phyloP scores from a whole-genome alignment of 2,888 invertebrate genomes.

The Drosophila leonis region DNA sequence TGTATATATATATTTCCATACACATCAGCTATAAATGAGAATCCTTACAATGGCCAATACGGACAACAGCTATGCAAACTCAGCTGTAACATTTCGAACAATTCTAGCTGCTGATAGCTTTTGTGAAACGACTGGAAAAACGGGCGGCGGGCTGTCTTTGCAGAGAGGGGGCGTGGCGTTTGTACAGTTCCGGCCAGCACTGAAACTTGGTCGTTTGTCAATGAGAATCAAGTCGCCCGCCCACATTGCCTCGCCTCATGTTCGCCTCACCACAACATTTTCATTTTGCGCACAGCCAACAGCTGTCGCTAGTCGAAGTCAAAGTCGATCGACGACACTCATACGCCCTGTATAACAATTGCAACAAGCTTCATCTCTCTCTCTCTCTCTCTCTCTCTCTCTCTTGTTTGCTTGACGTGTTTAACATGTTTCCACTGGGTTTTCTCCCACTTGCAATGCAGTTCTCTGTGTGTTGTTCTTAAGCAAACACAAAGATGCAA shows the following conservation, averaged over 20 bases:
- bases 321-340: conserved; percentile 62
- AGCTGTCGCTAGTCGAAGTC: conserved; percentile 48
- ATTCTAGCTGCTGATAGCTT: conserved; percentile 8
- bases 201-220: conserved; percentile 41
- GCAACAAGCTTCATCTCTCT: too few species aligned
- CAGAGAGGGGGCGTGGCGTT: background rate
- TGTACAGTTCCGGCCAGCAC: conserved; percentile 35
- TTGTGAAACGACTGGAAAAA: background rate
- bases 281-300: conserved; percentile 36
- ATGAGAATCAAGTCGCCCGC: conserved; percentile 36
- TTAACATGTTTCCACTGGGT: conserved; percentile 60
- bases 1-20: background rate
- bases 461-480: conserved; percentile 1
- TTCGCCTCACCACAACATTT: conserved; percentile 26
- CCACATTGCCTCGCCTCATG: background rate
- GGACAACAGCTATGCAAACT: conserved; percentile 16
- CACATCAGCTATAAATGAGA: conserved; percentile 4
- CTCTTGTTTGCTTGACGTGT: conserved; percentile 57
- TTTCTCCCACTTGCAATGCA: conserved; percentile 36
- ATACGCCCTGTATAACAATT: conserved; percentile 61
- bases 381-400: too few species aligned
- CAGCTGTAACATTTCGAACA: conserved; percentile 15
- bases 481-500: too few species aligned
- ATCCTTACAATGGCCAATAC: conserved; percentile 26
- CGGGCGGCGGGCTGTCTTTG: background rate